Base-by-base conservation (phyloP, 2,888 invertebrate genomes). In the Drosophila nigricruria region DNA sequence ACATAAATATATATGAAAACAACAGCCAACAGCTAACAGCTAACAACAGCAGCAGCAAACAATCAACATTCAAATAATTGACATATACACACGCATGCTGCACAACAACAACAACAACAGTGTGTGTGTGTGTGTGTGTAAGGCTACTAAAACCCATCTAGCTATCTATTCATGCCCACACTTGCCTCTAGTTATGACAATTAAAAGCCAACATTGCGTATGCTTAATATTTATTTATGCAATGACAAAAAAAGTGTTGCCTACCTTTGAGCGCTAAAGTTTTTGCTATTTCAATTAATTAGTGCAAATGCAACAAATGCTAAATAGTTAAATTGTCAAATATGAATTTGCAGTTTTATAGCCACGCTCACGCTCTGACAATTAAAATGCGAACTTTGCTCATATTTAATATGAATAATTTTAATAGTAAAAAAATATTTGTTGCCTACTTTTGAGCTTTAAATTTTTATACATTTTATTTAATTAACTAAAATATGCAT, bases 1-100 rank as follows among this genome's bases (percentile, higher is more conserved):
- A 81, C 84, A 89, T 84, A 89, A 87, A 89, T 83, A 84, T 64
- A 63, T 59, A 81, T 80, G 67, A 77, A 73, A 73, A 77, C 66
- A 78, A 73, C 72, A 73, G 62, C 72, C 50, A 75, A 71, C 57
- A 59, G 65, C 69, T 56, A 79, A 50, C 49, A 77, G 47, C 63
- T 70, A 64, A 52, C 42, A 42, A 12, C 20, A 20, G 20, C 20
- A 6, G 59, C 32, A 20, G 16, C 43, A 56, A 61, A 42, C 65
- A 68, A 64, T 57, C 58, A 70, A 74, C 59, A 78, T 63, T 43
- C 56, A 60, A 59, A 74, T 70, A 67, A 63, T 72, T 54, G 72
- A 52, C 64, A 64, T 58, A 71, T 42, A 38, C 50, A 36, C 42
- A 43, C 20, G 36, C 20, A 50, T 42, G 50, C n/a, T n/a, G n/a